A percentile compares a stretch with the other conserved stretches of the same genome.
Conservation (phyloP, 2,888 invertebrate species). For the Tridacna crocea region DNA sequence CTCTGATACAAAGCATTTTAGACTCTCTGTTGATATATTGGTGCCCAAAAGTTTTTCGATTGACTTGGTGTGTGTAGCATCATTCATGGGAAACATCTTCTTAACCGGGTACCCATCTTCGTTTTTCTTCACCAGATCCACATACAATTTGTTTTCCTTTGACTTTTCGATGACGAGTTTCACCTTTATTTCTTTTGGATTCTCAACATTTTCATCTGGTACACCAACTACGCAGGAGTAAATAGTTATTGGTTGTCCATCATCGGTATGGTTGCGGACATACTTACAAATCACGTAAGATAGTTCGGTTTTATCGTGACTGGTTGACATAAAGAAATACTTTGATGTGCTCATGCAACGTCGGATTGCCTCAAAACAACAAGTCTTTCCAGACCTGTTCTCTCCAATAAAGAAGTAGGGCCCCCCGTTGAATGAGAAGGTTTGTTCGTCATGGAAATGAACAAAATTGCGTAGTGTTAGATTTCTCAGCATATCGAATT, state of each 20-base stretch:
- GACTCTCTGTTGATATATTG: too few species aligned
- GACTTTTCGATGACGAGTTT: not conserved
- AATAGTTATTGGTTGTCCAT: not conserved
- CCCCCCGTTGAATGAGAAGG: not conserved
- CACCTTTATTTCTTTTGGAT: not conserved
- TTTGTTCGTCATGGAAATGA: conserved; percentile 19
- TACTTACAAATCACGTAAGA: not conserved
- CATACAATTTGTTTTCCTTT: not conserved
- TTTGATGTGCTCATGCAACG: conserved; percentile 20
- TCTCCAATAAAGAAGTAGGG: conserved; percentile 21
- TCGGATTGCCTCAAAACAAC: conserved; percentile 8
- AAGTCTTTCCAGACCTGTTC: conserved; percentile 20
- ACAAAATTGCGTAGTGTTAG: conserved; percentile 23
- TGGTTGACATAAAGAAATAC: not conserved
- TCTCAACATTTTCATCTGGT: not conserved
- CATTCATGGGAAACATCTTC: too few species aligned
- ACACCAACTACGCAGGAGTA: not conserved
- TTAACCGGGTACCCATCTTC: conserved; percentile 6
- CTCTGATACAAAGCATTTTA: too few species aligned
- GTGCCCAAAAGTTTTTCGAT: too few species aligned
- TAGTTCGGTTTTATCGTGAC: not conserved
- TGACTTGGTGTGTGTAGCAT: too few species aligned
- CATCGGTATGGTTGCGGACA: not conserved
- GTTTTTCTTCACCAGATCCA: not conserved
- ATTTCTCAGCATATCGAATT: conserved; percentile 15